Evolutionary conservation across 2,797 vertebrate species (phyloP).

Genomic region (Enteromius mattozi): DNA sequence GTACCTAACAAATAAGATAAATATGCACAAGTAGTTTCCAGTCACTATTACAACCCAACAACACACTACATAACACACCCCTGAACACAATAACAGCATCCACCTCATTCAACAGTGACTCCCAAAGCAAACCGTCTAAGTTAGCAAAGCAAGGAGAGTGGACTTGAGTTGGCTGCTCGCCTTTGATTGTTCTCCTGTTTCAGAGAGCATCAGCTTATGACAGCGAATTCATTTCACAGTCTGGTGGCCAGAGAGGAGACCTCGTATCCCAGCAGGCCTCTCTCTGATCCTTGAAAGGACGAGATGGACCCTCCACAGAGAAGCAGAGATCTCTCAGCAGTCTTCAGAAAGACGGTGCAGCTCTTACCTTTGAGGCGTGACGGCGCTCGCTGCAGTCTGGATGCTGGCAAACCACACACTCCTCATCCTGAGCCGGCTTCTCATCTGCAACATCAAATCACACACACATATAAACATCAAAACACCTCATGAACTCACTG

Average conservation of each 20-base stretch:
- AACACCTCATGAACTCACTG: conserved; percentile 1
- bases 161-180: conserved; percentile 52
- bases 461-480: conserved; percentile 42
- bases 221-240: conserved; percentile 75
- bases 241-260: conserved; percentile 54
- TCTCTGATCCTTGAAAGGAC: background rate
- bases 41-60: background rate
- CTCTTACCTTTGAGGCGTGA: conserved; percentile 86
- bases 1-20: background rate
- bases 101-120: background rate
- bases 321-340: background rate
- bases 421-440: conserved; percentile 81
- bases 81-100: background rate
- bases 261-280: conserved; percentile 5
- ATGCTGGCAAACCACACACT: conserved; percentile 85
- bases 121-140: background rate
- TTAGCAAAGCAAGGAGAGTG: background rate
- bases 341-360: background rate
- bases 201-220: conserved; percentile 70
- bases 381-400: conserved; percentile 82
- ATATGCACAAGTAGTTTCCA: background rate
- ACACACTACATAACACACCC: background rate
- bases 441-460: conserved; percentile 79
- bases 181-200: conserved; percentile 57
- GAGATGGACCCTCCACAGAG: conserved; percentile 1